Evolutionary conservation across 2,888 invertebrate species (phyloP), one percentile per base, ranked within the genome.

Genomic region (Athalia rosae): DNA sequence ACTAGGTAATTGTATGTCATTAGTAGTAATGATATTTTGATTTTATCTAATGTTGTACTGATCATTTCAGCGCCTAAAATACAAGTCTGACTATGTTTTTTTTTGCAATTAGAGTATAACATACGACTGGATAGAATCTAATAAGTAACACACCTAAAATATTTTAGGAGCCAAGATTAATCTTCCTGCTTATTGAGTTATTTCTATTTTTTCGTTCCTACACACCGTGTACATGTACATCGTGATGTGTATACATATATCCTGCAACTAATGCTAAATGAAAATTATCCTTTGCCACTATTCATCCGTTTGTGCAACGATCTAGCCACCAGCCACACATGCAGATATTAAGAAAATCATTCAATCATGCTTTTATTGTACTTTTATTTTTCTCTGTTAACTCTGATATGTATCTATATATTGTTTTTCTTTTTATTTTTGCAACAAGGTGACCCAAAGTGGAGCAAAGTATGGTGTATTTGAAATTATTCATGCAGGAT

Each of bases 361-460:
- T 64, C 13, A 43, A 47, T 64, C 64, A 64, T 8, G 64, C 64
- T 64, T 64, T 13, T 28, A 47, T 47, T 28, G 28, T 28, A 50
- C 28, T 53, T 11, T 67, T 53, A 50, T 62, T 67, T 67, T 59
- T 59, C 0, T 67, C 41, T 4, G 47, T 47, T 64, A 64, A 64
- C 64, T 64, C 64, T 4, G 76, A 47, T 66, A 53, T 53, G 6
- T 28, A 53, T 73, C 58, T 73, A 67, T 50, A 76, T 76, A 28
- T 76, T 53, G 76, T 28, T 59, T 74, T 61, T 11, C 0, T 47
- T 9, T n/a, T 77, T 76, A 28, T n/a, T 77, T 47, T 53, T 77
- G 77, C 64, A 56, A 74, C 48, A 64, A 59, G 59, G 66, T 69
- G 64, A 77, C 59, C 63, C 69, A 41, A 80, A 80, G 80, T 80